phyloP scores from a whole-genome alignment of 2,888 invertebrate species.

The Lithophane ornitopus region DNA sequence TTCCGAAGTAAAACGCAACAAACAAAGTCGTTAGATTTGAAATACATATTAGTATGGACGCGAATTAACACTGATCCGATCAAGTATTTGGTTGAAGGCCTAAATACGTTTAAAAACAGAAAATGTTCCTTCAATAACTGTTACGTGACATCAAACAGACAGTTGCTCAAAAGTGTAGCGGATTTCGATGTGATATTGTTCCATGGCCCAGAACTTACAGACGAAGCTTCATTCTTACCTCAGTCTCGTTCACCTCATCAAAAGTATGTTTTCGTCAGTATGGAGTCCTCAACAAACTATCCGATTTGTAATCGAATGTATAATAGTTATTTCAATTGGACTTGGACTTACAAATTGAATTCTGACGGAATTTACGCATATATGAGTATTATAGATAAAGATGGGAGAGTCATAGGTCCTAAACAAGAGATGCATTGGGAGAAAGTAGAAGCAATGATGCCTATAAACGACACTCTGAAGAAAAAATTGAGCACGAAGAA shows the following conservation, averaged over 20 bases:
- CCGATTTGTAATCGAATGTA: conserved; percentile 69
- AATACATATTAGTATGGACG: conserved; percentile 79
- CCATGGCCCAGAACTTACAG: conserved; percentile 71
- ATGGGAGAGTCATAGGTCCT: conserved; percentile 72
- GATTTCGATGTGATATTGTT: conserved; percentile 79
- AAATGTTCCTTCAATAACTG: conserved; percentile 78
- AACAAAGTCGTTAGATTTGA: conserved; percentile 50
- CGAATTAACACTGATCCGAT: conserved; percentile 68
- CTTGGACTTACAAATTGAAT: conserved; percentile 77
- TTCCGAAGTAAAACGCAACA: not conserved
- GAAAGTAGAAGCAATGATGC: conserved; percentile 70
- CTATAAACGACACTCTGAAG: conserved; percentile 69
- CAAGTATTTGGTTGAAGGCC: conserved; percentile 69
- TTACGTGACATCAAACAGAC: conserved; percentile 74
- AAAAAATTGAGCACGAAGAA: conserved; percentile 70
- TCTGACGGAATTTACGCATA: conserved; percentile 76
- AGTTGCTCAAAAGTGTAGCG: conserved; percentile 66
- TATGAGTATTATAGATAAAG: conserved; percentile 69
- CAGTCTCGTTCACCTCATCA: conserved; percentile 66
- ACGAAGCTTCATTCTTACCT: conserved; percentile 60
- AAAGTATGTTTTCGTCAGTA: conserved; percentile 61
- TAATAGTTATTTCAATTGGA: conserved; percentile 78
- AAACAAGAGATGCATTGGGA: conserved; percentile 73
- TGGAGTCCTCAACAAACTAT: conserved; percentile 75
- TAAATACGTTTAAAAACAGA: conserved; percentile 70